Percentiles rank a stretch among this genome's conserved stretches.
Conservation (phyloP, 2,113 vertebrate species). For the Spheniscus mendiculus region DNA sequence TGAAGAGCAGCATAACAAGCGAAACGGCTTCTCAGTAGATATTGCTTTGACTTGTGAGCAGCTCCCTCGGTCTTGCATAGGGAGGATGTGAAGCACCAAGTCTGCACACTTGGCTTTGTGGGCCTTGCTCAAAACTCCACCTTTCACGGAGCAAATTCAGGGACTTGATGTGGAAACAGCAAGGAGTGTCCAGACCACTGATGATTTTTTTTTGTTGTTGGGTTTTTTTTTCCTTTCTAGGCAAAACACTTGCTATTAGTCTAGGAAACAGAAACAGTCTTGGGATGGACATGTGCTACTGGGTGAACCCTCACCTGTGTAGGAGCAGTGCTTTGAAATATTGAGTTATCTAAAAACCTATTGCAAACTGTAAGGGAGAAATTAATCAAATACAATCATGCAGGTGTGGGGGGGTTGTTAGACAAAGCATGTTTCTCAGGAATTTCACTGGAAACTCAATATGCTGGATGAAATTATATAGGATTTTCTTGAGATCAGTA, state of each 20-base stretch:
- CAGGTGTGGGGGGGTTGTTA: background rate
- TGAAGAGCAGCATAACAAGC: background rate
- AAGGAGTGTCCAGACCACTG: background rate
- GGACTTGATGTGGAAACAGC: background rate
- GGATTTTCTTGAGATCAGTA: background rate
- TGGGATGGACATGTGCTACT: background rate
- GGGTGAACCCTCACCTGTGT: background rate
- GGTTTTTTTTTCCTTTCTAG: too few relatives aligned
- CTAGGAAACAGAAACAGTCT: background rate
- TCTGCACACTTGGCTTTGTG: rapidly evolving
- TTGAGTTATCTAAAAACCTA: background rate
- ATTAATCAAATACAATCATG: background rate
- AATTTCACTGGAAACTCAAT: background rate
- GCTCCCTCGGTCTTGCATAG: background rate
- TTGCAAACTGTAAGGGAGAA: background rate
- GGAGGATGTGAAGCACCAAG: background rate
- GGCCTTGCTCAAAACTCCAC: background rate
- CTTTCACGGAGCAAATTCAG: background rate
- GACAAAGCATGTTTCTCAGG: background rate
- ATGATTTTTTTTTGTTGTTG: background rate
- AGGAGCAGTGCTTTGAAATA: background rate
- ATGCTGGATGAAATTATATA: background rate
- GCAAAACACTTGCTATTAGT: background rate
- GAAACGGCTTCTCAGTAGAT: background rate
- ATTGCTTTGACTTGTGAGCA: background rate